These are phyloP conservation scores for Sebastes baramenuke DNA, from an alignment of 2,797 vertebrate species.

Conservation along the genomic window DNA sequence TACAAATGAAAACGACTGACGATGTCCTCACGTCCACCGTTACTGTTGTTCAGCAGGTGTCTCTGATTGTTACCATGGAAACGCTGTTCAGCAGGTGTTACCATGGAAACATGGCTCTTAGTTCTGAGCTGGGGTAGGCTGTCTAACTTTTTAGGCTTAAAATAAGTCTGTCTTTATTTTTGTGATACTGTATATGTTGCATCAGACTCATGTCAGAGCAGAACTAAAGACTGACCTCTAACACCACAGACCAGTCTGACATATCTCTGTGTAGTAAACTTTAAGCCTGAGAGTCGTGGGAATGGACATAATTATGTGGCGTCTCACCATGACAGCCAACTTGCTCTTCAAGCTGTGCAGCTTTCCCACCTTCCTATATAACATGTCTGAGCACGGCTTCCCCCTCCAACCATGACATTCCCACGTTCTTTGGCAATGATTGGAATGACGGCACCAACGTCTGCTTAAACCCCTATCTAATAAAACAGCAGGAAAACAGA, in stretches of 20 bases:
- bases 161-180: not conserved
- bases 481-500: not conserved
- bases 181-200: not conserved
- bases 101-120: not conserved
- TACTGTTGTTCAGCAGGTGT: not conserved
- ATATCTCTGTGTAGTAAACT: not conserved
- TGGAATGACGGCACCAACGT: too few species aligned
- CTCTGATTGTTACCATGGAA: not conserved
- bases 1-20: not conserved
- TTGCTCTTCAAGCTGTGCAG: constrained; percentile 18
- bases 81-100: not conserved
- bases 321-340: not conserved
- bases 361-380: not conserved
- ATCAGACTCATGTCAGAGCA: not conserved
- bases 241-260: not conserved
- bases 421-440: not conserved
- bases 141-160: not conserved
- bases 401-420: not conserved
- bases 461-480: not conserved
- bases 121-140: not conserved
- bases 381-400: constrained; percentile 58
- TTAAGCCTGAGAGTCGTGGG: not conserved
- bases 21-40: not conserved
- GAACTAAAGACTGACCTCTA: not conserved
- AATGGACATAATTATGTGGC: not conserved